A percentile compares a stretch with the other conserved stretches of the same genome.
Conservation (phyloP, 2,888 invertebrate species). For the Andrena haemorrhoa region DNA sequence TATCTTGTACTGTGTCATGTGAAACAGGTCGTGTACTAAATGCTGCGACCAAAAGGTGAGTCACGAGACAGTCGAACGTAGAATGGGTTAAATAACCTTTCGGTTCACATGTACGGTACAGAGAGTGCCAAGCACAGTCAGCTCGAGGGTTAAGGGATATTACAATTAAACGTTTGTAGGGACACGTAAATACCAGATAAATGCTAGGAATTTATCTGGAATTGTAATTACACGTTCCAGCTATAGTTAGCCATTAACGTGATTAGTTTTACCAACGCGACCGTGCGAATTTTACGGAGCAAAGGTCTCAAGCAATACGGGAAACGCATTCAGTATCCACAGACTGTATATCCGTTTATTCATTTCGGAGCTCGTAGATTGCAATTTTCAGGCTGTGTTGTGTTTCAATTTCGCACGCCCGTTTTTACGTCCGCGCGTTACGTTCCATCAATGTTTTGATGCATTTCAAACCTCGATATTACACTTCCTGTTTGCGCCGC, state of each 20-base stretch:
- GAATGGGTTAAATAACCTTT: neutral
- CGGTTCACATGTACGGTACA: neutral
- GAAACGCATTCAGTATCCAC: constrained; percentile 1
- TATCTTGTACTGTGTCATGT: no score
- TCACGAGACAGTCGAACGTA: no score
- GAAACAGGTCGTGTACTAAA: neutral
- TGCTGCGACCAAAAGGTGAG: neutral
- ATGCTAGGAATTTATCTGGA: constrained; percentile 50
- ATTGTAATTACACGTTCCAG: constrained; percentile 49
- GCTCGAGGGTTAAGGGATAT: constrained; percentile 44
- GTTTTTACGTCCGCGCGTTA: neutral
- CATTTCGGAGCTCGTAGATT: neutral
- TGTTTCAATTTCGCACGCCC: constrained; percentile 5
- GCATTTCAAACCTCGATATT: constrained; percentile 1
- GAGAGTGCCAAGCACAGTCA: constrained; percentile 13
- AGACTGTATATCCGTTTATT: neutral
- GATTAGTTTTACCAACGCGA: constrained; percentile 41
- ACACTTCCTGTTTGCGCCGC: constrained; percentile 2
- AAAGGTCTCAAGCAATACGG: neutral
- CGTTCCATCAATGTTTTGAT: constrained; percentile 6
- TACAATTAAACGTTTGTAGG: constrained; percentile 45
- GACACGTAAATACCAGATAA: constrained; percentile 45
- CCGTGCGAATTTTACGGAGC: constrained; percentile 32
- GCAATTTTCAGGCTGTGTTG: neutral
- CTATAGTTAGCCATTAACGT: constrained; percentile 42